A percentile compares a stretch with the other conserved stretches of the same genome.
Conservation (phyloP, 1,140 invertebrate genomes). For the Pseudomyrmex pallidus region DNA sequence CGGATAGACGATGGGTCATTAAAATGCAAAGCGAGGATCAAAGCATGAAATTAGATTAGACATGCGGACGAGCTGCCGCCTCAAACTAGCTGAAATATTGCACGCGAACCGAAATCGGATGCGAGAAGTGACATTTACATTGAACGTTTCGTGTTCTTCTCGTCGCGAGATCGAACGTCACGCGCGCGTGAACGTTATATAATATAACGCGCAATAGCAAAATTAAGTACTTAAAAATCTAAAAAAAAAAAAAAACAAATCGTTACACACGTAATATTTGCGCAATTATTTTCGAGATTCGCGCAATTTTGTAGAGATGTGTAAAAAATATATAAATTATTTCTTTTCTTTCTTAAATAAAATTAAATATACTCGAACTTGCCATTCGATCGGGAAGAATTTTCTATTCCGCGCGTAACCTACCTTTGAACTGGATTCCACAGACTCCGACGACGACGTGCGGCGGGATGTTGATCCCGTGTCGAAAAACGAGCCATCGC, state of each 20-base stretch:
- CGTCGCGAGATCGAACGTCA: neutral
- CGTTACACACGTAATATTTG: neutral
- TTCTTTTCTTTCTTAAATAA: neutral
- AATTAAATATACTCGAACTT: too few relatives aligned
- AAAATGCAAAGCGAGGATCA: slow-evolving; percentile 76
- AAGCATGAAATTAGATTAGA: slow-evolving; percentile 70
- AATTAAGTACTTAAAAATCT: too few relatives aligned
- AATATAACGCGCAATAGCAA: neutral
- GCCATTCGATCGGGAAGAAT: too few relatives aligned
- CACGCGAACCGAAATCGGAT: slow-evolving; percentile 64
- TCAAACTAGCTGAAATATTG: slow-evolving; percentile 51
- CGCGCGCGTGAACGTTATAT: neutral
- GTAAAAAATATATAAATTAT: too few relatives aligned
- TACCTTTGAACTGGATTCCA: neutral
- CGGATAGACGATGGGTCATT: slow-evolving; percentile 68
- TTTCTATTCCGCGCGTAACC: too few relatives aligned
- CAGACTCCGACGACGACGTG: neutral
- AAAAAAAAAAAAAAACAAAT: too few relatives aligned
- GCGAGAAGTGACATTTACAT: slow-evolving; percentile 49
- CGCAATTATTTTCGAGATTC: neutral
- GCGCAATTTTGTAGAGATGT: neutral
- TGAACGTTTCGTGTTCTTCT: neutral
- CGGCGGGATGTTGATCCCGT: neutral
- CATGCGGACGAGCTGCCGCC: slow-evolving; percentile 8
- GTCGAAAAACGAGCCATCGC: neutral